These are phyloP conservation scores for Tetranychus piercei DNA, from an alignment of 2,888 invertebrate species.

Conservation along the genomic window DNA sequence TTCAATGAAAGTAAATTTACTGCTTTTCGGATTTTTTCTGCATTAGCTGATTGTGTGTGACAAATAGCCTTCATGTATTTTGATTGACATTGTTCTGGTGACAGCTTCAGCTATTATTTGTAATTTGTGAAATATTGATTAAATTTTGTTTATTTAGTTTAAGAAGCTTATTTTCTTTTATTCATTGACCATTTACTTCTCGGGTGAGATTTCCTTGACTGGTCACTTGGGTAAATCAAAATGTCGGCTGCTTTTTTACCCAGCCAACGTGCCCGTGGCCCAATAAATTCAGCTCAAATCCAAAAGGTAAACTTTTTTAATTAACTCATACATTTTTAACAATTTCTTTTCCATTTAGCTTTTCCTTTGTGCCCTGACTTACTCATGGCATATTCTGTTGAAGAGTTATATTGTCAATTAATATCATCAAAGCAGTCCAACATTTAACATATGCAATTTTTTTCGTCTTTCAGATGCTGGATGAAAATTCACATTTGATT, in stretches of 20 bases:
- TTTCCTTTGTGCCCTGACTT: neutral
- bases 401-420: neutral
- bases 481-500: constrained; percentile 89
- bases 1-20: neutral
- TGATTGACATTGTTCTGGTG: neutral
- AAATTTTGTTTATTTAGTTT: neutral
- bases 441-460: constrained; percentile 20
- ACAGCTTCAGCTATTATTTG: neutral
- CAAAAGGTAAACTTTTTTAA: constrained; percentile 42
- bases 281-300: constrained; percentile 63
- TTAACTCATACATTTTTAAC: too few species aligned
- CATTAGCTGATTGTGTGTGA: neutral
- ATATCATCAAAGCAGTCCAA: too few species aligned
- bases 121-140: neutral
- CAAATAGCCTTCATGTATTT: neutral
- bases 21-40: neutral
- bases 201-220: neutral
- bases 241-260: constrained; percentile 9
- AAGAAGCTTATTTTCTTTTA: neutral
- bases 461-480: constrained; percentile 50
- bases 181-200: neutral
- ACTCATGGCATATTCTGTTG: neutral
- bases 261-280: constrained; percentile 29
- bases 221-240: neutral
- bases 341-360: too few species aligned